Base-by-base conservation (phyloP, 64 coral and sea anemone genomes). In the Stylophora pistillata region DNA sequence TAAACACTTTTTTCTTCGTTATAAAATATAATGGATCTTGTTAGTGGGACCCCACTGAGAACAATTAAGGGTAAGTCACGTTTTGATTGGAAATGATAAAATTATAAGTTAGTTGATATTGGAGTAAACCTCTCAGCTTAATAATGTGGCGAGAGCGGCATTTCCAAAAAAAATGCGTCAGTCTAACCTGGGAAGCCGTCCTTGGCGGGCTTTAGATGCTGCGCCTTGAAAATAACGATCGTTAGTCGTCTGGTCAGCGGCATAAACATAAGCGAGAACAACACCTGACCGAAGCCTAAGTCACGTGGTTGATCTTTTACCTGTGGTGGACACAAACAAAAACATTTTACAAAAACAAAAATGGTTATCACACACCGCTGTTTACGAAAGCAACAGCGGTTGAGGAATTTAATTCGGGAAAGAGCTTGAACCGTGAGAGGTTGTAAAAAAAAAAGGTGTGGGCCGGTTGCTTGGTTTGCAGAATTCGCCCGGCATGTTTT, bases 201-300 rank as follows among this genome's bases (percentile, higher is more conserved):
- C 25, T 90, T 92, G 25, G 79, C 76, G 26, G 81, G 72, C 76
- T 87, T 95, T 57, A 98, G 77, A 77, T 98, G 86, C 56, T 93
- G 90, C 2, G 96, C 96, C 83, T 98, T 98, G 73, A 98, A 98
- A 41, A 98, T 76, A 12, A 98, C 96, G 23, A 95, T 92, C 25
- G 96, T 98, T 30, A 98, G 79, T 55, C 93, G 78, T 53, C 93
- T 88, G 80, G 96, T 98, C 87, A 95, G 87, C 71, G 93, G 96
- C 93, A 95, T 95, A 55, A 95, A 98, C 90, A 95, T 98, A 53
- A 98, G 78, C 15, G 96, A 98, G 71, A 98, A 95, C 47, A 98
- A 73, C 56, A 98, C 56, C 23, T 98, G 96, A 74, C 93, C 96
- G 59, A 91, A 98, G 33, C 93, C 93, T 1, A 94, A 53, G 71